phyloP scores from a whole-genome alignment of 2,888 invertebrate genomes.

The Tachina lurida region DNA sequence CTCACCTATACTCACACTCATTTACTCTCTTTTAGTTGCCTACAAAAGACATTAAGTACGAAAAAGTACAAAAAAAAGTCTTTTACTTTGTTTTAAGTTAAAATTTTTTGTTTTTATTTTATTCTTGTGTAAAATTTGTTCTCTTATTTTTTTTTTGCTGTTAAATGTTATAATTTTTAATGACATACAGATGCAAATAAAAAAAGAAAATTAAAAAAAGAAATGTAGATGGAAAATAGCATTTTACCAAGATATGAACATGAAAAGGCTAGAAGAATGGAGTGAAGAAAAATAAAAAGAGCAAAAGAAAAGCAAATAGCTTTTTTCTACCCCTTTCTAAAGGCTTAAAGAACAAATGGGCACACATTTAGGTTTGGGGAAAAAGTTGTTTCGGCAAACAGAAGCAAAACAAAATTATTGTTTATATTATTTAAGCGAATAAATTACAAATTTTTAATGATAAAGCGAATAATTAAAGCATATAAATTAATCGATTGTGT shows the following conservation, averaged over 20 bases:
- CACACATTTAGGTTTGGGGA: neutral
- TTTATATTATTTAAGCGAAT: too few relatives aligned
- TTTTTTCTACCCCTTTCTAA: constrained; percentile 24
- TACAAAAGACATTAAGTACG: constrained; percentile 46
- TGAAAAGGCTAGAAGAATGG: constrained; percentile 30
- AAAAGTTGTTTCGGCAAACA: neutral
- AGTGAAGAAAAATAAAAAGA: constrained; percentile 20
- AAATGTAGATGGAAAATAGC: constrained; percentile 35
- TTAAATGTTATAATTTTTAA: constrained; percentile 70
- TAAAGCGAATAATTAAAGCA: too few relatives aligned
- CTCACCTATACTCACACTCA: constrained; percentile 15
- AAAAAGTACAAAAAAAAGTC: constrained; percentile 30
- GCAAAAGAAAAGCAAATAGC: constrained; percentile 48
- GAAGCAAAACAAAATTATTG: too few relatives aligned
- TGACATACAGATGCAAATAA: constrained; percentile 63
- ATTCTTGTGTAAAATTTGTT: constrained; percentile 11
- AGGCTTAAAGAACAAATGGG: constrained; percentile 23
- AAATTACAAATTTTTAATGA: too few relatives aligned
- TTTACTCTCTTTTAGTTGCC: constrained; percentile 11
- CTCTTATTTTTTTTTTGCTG: neutral
- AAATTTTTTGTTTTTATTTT: constrained; percentile 30
- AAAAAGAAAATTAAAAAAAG: constrained; percentile 19
- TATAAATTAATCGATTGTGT: too few relatives aligned
- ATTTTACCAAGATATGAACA: constrained; percentile 50
- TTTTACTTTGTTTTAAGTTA: constrained; percentile 53